phyloP scores from a whole-genome alignment of 1,140 invertebrate genomes.

The Himalopsyche phryganea region DNA sequence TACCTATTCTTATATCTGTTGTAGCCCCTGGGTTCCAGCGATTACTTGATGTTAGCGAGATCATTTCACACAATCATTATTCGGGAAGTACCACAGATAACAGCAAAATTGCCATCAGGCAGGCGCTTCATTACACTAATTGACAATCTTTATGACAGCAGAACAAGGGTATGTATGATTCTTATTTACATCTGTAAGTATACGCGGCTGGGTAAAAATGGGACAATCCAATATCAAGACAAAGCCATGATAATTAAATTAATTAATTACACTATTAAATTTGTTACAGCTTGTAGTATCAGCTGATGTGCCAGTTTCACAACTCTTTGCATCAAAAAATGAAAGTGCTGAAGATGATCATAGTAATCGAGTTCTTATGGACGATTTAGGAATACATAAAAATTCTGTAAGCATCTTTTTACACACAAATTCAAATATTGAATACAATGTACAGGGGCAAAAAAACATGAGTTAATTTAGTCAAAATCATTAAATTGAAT shows the following conservation, averaged over 20 bases:
- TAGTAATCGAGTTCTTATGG: slow-evolving; percentile 25
- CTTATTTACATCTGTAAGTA: neutral
- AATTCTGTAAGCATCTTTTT: slow-evolving; percentile 28
- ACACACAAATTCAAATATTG: neutral
- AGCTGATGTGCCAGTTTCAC: slow-evolving; percentile 20
- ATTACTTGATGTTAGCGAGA: slow-evolving; percentile 89
- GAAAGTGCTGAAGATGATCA: slow-evolving; percentile 12
- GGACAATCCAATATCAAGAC: neutral
- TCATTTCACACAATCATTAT: slow-evolving; percentile 95
- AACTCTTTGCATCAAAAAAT: slow-evolving; percentile 18
- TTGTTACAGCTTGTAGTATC: slow-evolving; percentile 22
- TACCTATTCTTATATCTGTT: too few species aligned
- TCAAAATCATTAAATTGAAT: too few species aligned
- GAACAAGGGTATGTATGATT: slow-evolving; percentile 61
- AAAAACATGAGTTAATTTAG: too few species aligned
- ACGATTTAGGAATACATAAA: slow-evolving; percentile 32
- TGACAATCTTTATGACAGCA: slow-evolving; percentile 95
- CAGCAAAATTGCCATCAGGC: slow-evolving; percentile 73
- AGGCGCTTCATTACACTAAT: slow-evolving; percentile 95
- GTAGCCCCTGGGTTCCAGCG: slow-evolving; percentile 86
- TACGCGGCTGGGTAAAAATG: too few species aligned
- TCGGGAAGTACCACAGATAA: slow-evolving; percentile 82
- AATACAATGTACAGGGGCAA: too few species aligned
- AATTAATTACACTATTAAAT: too few species aligned
- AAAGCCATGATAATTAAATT: too few species aligned